Percentiles rank a stretch among this genome's conserved stretches.
phyloP scores from a whole-genome alignment of 2,797 vertebrate genomes.

The Myioborus melanocephalus region DNA sequence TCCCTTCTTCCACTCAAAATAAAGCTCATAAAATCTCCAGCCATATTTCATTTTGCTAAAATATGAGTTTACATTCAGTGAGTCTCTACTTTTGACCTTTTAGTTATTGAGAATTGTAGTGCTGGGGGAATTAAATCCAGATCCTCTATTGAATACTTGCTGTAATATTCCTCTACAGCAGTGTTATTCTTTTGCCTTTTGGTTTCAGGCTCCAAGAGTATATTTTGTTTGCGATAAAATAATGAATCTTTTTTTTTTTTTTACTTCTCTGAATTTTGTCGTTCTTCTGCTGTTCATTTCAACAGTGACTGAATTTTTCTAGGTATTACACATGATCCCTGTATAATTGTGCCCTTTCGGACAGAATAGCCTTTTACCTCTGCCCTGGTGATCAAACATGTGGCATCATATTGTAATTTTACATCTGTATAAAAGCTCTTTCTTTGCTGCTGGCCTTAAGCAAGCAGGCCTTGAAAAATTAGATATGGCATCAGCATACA shows the following conservation, averaged over 20 bases:
- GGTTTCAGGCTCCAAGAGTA: background rate
- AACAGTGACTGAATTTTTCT: background rate
- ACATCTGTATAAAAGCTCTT: conserved; percentile 27
- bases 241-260: background rate
- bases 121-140: conserved; percentile 15
- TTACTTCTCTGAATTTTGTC: background rate
- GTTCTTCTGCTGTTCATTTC: background rate
- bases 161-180: conserved; percentile 14
- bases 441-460: conserved; percentile 58
- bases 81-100: background rate
- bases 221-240: background rate
- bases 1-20: background rate
- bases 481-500: conserved; percentile 57
- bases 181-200: background rate
- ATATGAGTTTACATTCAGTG: background rate
- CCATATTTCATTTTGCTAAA: background rate
- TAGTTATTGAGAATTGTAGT: background rate
- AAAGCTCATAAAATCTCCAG: background rate
- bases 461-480: conserved; percentile 70
- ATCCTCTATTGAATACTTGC: background rate
- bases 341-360: background rate
- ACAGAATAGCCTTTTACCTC: background rate
- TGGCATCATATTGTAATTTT: conserved; percentile 7
- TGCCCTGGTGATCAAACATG: conserved; percentile 47
- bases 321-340: background rate